Base-by-base conservation (phyloP, 2,113 vertebrate species). In the Sebastes fasciatus region DNA sequence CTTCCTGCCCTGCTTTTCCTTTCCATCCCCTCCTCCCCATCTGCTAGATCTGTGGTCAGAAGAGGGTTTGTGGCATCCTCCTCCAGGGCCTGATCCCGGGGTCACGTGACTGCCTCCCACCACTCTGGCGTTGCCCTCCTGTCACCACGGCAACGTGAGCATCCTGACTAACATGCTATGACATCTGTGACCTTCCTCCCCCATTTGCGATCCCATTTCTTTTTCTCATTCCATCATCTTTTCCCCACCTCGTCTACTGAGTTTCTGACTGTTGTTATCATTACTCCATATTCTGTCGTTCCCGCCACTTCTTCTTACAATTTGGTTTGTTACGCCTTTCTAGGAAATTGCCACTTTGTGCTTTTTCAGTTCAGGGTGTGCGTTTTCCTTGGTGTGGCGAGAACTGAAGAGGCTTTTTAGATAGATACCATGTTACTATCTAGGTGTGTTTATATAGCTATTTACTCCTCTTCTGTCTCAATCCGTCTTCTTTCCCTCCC, bases 21-120 rank as follows among this genome's bases (percentile, higher is more conserved):
- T 45, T 77, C 68, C 76, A 19, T 26, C 63, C 71, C 72, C 26
- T 54, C 21, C 58, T 58, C 34, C 62, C 16, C 49, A 76, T 85
- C 66, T 76, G 48, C 21, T 78, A 7, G 69, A 79, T 63, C 51
- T 66, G 68, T 81, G 69, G 74, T 75, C 51, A 57, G 54, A 52
- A 63, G 52, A 60, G 62, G 65, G 79, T 86, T 90, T 66, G 80
- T 86, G 67, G 88, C 82, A 74, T 84, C 78, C 76, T 86, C 86
- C 88, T 89, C 62, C 54, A 34, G 85, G 80, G 87, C 77, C 14
- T 69, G 78, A 79, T 2, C 74, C 70, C 11, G 57, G 34, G 85
- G 80, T 91, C 94, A 94, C 23, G 76, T 91, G 92, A 93, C 86
- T 23, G 16, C 81, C 80, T 86, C 88, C 89, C 80, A 89, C 83